Conservation (phyloP, 2,113 vertebrate species). For the Rhinopomastus cyanomelas region DNA sequence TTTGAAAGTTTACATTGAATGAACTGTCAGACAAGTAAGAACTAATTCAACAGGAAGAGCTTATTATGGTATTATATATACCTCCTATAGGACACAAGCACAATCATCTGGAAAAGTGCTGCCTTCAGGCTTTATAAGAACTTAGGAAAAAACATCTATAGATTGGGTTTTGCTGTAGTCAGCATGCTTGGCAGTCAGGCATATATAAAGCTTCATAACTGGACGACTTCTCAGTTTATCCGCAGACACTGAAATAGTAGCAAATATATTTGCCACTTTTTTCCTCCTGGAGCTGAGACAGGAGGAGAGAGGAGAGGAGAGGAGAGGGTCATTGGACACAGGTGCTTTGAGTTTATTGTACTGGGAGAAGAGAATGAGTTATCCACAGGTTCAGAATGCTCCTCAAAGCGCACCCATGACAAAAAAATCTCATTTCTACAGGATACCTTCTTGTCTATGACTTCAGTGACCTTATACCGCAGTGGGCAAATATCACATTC, state of each 20-base stretch:
- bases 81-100: neutral
- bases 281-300: no score
- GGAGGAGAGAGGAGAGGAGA: no score
- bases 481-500: neutral
- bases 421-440: neutral
- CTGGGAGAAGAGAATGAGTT: neutral
- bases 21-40: constrained; percentile 26
- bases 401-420: neutral
- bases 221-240: neutral
- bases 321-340: neutral
- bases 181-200: neutral
- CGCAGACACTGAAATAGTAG: neutral
- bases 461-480: neutral
- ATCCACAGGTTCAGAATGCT: neutral
- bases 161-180: constrained; percentile 1
- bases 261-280: neutral
- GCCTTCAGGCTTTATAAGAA: neutral
- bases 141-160: neutral
- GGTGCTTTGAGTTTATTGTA: neutral
- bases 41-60: constrained; percentile 12
- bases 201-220: neutral
- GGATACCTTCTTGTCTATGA: neutral
- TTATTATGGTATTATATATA: constrained; percentile 12
- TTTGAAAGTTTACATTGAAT: neutral
- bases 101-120: neutral